Evolutionary conservation across 2,113 vertebrate species (phyloP).

Genomic region (Chloropsis cyanopogon): DNA sequence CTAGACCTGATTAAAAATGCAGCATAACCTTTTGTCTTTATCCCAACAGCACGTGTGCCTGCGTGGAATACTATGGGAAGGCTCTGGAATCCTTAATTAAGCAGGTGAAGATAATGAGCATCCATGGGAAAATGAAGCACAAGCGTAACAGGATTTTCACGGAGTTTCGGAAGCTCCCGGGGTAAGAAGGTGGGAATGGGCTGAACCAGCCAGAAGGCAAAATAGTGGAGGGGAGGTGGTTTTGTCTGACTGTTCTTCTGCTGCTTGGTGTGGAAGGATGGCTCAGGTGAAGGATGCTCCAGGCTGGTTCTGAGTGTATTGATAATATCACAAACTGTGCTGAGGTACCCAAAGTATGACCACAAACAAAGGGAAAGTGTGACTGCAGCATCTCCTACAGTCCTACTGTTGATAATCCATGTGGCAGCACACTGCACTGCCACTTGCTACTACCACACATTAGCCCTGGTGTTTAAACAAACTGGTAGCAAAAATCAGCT

Average conservation of each 20-base stretch:
- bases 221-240: rapidly evolving
- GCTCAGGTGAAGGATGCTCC: neutral
- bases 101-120: constrained; percentile 80
- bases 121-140: constrained; percentile 96
- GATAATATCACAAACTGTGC: neutral
- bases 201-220: neutral
- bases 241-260: neutral
- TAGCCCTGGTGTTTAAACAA: neutral
- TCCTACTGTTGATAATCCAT: rapidly evolving
- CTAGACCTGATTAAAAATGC: neutral
- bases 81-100: constrained; percentile 85
- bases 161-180: constrained; percentile 81
- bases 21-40: neutral
- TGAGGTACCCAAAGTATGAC: neutral
- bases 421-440: neutral
- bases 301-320: neutral
- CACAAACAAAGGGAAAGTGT: neutral
- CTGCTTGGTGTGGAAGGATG: too few species aligned
- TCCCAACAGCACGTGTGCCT: constrained; percentile 85
- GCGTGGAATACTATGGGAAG: constrained; percentile 94
- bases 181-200: constrained; percentile 62
- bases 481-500: neutral
- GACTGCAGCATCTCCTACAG: neutral
- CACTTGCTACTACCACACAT: neutral
- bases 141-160: constrained; percentile 92